These are phyloP conservation scores for Gymnocephalus cernua DNA, from an alignment of 2,113 vertebrate species.

Conservation along the genomic window DNA sequence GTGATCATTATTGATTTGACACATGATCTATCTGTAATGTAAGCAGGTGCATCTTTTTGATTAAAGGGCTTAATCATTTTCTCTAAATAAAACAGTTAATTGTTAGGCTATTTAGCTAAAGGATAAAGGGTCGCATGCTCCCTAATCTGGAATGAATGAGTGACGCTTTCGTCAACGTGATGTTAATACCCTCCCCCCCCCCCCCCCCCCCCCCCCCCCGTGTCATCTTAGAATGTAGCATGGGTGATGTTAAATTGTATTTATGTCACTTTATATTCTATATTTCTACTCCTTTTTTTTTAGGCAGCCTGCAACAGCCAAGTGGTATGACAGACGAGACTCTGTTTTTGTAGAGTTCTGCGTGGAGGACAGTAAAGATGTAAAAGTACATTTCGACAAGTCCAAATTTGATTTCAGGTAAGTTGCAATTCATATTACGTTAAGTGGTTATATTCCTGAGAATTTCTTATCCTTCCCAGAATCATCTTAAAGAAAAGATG, in stretches of 20 bases:
- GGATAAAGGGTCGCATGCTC: not conserved
- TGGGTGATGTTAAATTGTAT: not conserved
- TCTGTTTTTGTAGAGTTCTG: constrained; percentile 97
- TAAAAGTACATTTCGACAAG: constrained; percentile 93
- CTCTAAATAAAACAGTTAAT: not conserved
- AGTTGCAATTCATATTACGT: constrained; percentile 14
- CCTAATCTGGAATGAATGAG: constrained; percentile 26
- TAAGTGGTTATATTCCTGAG: not conserved
- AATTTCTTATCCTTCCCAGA: not conserved
- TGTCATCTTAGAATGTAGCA: not conserved
- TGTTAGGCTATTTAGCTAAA: not conserved
- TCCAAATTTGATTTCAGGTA: constrained; percentile 94
- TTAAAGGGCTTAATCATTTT: not conserved
- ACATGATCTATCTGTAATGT: not conserved
- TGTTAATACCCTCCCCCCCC: too few relatives aligned
- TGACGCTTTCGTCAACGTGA: not conserved
- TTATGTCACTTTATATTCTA: not conserved
- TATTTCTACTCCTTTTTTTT: not conserved
- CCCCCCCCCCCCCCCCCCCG: not conserved
- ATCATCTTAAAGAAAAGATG: not conserved
- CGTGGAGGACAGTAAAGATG: constrained; percentile 97
- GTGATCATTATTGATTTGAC: not conserved
- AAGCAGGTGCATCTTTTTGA: not conserved
- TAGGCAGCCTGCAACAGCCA: constrained; percentile 96
- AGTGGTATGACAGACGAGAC: constrained; percentile 98